A percentile compares a stretch with the other conserved stretches of the same genome.
These are phyloP conservation scores for Nephrotoma flavescens DNA, from an alignment of 2,888 invertebrate species.

Conservation along the genomic window DNA sequence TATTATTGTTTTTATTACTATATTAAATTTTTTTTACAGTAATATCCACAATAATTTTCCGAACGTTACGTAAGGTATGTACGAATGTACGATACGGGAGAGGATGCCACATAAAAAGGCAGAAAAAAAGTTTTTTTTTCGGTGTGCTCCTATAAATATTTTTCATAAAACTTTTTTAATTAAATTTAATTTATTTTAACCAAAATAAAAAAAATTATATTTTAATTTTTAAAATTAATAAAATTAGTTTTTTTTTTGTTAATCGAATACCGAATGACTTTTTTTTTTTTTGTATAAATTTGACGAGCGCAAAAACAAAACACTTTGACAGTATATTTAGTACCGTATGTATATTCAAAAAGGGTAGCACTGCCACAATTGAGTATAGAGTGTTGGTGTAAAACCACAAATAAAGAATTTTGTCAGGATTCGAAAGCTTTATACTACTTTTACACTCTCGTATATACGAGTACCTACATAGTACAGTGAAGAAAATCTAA, in stretches of 20 bases:
- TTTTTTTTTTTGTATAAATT: background rate
- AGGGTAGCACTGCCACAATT: too few species aligned
- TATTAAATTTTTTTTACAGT: background rate
- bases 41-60: background rate
- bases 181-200: background rate
- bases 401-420: too few species aligned
- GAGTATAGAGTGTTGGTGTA: too few species aligned
- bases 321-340: too few species aligned
- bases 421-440: too few species aligned
- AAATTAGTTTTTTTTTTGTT: background rate
- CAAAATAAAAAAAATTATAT: background rate
- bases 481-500: background rate
- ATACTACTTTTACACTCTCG: too few species aligned
- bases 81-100: background rate
- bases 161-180: background rate
- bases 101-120: background rate
- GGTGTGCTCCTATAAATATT: background rate
- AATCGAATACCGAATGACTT: background rate
- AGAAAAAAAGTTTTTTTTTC: background rate
- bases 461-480: too few species aligned
- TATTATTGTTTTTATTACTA: background rate
- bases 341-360: too few species aligned
- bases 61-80: background rate
- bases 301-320: background rate
- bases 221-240: background rate